These are phyloP conservation scores for Aspidoscelis tigris DNA, from an alignment of 2,113 vertebrate species.

Conservation along the genomic window DNA sequence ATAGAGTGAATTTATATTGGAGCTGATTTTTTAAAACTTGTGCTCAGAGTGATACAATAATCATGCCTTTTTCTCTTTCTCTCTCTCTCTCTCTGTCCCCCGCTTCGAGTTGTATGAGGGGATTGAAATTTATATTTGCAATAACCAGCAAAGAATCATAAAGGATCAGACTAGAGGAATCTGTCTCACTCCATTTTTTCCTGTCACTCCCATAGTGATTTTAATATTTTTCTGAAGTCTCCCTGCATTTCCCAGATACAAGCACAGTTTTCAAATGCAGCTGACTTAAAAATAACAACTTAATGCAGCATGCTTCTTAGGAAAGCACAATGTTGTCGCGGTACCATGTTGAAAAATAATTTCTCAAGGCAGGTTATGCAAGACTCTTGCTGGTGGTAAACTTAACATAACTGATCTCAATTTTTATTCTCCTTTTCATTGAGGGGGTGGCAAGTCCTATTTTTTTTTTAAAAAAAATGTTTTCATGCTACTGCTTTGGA, in stretches of 20 bases:
- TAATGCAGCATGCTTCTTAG: constrained; percentile 54
- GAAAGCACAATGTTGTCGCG: constrained; percentile 62
- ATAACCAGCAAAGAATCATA: constrained; percentile 82
- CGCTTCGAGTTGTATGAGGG: constrained; percentile 69
- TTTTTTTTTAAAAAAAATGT: constrained; percentile 46
- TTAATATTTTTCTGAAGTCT: constrained; percentile 83
- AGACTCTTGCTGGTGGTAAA: constrained; percentile 61
- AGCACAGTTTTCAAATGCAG: constrained; percentile 82
- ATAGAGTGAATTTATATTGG: constrained; percentile 74
- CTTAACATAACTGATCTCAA: constrained; percentile 47
- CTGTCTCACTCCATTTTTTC: constrained; percentile 81
- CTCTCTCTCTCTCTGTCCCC: neutral
- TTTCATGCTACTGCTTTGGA: constrained; percentile 55
- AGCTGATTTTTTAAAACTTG: constrained; percentile 72
- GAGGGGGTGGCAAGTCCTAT: constrained; percentile 50
- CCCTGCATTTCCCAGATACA: constrained; percentile 79
- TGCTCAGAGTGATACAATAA: constrained; percentile 80
- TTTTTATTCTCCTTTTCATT: constrained; percentile 17
- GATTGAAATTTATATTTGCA: constrained; percentile 84
- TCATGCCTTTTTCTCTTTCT: constrained; percentile 64
- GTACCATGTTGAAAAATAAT: constrained; percentile 64
- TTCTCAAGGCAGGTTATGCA: constrained; percentile 54
- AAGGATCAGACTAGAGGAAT: constrained; percentile 80
- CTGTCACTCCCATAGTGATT: constrained; percentile 85
- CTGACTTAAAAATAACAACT: constrained; percentile 70